These are phyloP conservation scores for Todiramphus saurophagus DNA, from an alignment of 2,113 vertebrate genomes.

Conservation along the genomic window DNA sequence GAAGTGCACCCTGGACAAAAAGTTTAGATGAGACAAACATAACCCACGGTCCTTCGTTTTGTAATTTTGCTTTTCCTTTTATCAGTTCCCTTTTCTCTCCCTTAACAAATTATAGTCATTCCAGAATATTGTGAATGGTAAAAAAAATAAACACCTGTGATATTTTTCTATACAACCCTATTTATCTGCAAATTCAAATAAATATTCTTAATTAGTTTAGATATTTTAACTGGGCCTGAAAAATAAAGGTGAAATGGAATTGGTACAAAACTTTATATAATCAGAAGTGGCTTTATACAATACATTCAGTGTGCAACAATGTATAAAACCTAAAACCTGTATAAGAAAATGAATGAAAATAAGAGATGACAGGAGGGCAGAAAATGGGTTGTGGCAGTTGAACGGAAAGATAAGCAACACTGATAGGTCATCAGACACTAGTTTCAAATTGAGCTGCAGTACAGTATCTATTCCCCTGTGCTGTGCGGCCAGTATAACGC, in stretches of 20 bases:
- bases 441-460: too few relatives aligned
- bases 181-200: background rate
- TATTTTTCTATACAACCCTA: background rate
- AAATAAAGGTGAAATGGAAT: background rate
- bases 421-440: too few relatives aligned
- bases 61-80: background rate
- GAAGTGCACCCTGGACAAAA: background rate
- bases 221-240: background rate
- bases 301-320: too few relatives aligned
- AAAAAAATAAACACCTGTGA: background rate
- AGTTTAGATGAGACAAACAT: background rate
- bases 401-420: too few relatives aligned
- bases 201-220: background rate
- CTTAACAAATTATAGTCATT: background rate
- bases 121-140: background rate
- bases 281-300: too few relatives aligned
- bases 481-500: too few relatives aligned
- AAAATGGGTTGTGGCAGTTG: too few relatives aligned
- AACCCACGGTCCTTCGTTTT: background rate
- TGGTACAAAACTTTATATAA: too few relatives aligned
- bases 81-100: background rate
- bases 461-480: too few relatives aligned
- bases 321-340: too few relatives aligned
- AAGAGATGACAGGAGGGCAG: too few relatives aligned
- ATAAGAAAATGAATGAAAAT: too few relatives aligned